Percentiles rank a stretch among this genome's conserved stretches.
These are phyloP conservation scores for Heterodera carotae DNA, from an alignment of 1,140 invertebrate species.

Conservation along the genomic window DNA sequence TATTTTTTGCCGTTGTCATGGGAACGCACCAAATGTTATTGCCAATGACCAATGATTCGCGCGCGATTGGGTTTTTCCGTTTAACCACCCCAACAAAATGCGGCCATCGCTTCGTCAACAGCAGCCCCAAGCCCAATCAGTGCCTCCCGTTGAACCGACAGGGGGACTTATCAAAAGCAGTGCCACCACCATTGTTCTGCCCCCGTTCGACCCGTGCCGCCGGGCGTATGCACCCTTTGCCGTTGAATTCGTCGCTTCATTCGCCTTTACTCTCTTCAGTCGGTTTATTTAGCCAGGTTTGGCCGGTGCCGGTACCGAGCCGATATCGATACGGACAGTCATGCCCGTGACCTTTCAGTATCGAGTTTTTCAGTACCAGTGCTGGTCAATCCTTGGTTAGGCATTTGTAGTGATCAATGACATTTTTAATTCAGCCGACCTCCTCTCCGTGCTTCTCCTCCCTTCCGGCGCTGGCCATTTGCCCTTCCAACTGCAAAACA, in stretches of 20 bases:
- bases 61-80: background rate
- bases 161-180: background rate
- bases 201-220: constrained; percentile 29
- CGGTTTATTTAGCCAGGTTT: background rate
- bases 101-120: background rate
- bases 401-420: background rate
- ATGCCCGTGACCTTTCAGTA: too few relatives aligned
- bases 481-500: too few relatives aligned
- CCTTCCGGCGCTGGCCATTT: background rate
- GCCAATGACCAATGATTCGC: too few relatives aligned
- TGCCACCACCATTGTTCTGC: background rate
- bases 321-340: too few relatives aligned
- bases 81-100: background rate
- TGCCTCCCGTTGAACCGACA: background rate
- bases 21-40: background rate
- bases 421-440: constrained; percentile 19
- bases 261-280: constrained; percentile 38
- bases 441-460: constrained; percentile 29
- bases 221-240: constrained; percentile 32
- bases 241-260: constrained; percentile 34
- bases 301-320: too few relatives aligned
- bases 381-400: too few relatives aligned
- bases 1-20: background rate
- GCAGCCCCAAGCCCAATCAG: background rate
- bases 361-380: too few relatives aligned